These are phyloP conservation scores for Ianthella basta DNA, from an alignment of 37 sponge, comb jelly and placozoan genomes.

Conservation along the genomic window DNA sequence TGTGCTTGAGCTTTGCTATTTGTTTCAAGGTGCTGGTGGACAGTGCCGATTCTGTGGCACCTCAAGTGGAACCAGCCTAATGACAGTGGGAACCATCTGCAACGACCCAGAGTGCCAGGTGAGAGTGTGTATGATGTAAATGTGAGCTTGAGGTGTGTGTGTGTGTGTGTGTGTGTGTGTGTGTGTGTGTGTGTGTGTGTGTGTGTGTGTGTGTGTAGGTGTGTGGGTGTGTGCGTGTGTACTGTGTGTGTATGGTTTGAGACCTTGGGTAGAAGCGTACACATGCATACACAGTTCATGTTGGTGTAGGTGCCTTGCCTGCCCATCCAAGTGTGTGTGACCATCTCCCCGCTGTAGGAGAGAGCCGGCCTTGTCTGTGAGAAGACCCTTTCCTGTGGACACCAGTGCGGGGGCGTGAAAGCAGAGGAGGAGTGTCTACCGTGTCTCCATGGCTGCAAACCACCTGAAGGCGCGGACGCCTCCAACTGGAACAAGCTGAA, in stretches of 20 bases:
- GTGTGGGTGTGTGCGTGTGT: background rate
- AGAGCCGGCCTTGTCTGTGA: constrained; percentile 75
- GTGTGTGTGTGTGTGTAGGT: background rate
- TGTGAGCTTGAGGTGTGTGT: background rate
- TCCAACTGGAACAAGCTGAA: constrained; percentile 48
- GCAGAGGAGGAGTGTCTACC: constrained; percentile 88
- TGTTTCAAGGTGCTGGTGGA: constrained; percentile 69
- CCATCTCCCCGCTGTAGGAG: constrained; percentile 32
- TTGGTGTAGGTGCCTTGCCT: no score
- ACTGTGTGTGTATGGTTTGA: background rate
- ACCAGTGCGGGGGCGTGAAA: constrained; percentile 87
- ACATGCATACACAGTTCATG: background rate
- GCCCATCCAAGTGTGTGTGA: no score
- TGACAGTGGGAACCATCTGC: constrained; percentile 87
- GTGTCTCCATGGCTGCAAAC: constrained; percentile 88
- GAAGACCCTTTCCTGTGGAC: constrained; percentile 90
- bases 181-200: background rate
- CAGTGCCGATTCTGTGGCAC: constrained; percentile 93
- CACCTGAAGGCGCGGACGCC: constrained; percentile 34
- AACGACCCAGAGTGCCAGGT: constrained; percentile 78
- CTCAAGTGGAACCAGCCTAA: constrained; percentile 67
- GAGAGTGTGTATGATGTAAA: background rate
- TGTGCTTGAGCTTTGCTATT: background rate
- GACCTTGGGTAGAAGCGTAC: background rate
- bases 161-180: background rate